A percentile compares a stretch with the other conserved stretches of the same genome.
These are phyloP conservation scores for Sebastes aleutianus DNA, from an alignment of 2,797 vertebrate species.

Conservation along the genomic window DNA sequence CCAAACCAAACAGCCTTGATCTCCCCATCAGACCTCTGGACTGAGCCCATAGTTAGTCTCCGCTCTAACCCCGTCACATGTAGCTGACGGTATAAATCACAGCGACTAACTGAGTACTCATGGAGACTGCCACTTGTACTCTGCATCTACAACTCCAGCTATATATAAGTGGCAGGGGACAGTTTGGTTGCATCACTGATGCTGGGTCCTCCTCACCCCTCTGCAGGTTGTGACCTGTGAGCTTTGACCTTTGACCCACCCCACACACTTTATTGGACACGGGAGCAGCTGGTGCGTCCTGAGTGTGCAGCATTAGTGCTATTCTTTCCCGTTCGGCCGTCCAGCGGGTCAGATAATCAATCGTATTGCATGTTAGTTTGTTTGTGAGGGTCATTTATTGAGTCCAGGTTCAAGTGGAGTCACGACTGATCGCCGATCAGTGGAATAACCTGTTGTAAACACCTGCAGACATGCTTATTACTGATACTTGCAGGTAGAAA, in stretches of 20 bases:
- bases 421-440: not conserved
- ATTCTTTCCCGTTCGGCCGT: conserved; percentile 6
- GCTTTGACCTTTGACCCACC: conserved; percentile 49
- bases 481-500: not conserved
- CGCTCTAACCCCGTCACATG: conserved; percentile 13
- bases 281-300: conserved; percentile 68
- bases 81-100: conserved; percentile 27
- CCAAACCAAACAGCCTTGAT: conserved; percentile 23
- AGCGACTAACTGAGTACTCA: conserved; percentile 22
- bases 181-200: conserved; percentile 47
- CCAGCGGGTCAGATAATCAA: conserved; percentile 13
- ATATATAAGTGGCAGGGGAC: conserved; percentile 53
- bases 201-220: conserved; percentile 20
- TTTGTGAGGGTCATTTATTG: conserved; percentile 11
- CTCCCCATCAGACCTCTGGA: conserved; percentile 12
- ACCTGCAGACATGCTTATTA: not conserved
- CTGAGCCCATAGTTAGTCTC: conserved; percentile 10
- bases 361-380: not conserved
- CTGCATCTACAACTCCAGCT: conserved; percentile 26
- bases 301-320: conserved; percentile 37
- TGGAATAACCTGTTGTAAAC: not conserved
- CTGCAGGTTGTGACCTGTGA: conserved; percentile 68
- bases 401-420: conserved; percentile 14
- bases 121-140: not conserved
- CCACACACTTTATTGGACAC: conserved; percentile 59